A percentile compares a stretch with the other conserved stretches of the same genome.
These are phyloP conservation scores for Gallinago solitaria DNA, from an alignment of 2,797 vertebrate species.

Conservation along the genomic window DNA sequence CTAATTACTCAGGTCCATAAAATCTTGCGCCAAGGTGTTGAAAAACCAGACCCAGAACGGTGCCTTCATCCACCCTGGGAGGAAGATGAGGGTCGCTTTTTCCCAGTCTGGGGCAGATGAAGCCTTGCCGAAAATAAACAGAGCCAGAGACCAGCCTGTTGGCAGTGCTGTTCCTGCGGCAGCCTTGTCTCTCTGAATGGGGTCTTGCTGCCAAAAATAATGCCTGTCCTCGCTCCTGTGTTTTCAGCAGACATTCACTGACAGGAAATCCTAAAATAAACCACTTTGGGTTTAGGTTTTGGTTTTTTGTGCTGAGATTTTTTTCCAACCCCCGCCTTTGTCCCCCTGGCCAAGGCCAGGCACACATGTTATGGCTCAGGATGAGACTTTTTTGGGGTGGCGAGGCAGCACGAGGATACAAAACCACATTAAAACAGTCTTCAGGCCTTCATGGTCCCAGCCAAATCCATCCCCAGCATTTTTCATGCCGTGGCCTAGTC, in stretches of 20 bases:
- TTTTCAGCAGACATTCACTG: constrained; percentile 49
- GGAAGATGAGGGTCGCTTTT: not conserved
- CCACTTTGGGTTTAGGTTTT: constrained; percentile 43
- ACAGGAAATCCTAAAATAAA: constrained; percentile 70
- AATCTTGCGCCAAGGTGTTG: not conserved
- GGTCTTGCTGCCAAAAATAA: constrained; percentile 55
- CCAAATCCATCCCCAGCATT: accelerated
- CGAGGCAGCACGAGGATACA: not conserved
- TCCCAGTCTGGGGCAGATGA: not conserved
- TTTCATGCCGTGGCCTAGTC: accelerated
- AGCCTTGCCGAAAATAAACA: constrained; percentile 6
- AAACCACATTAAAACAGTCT: not conserved
- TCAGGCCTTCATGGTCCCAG: not conserved
- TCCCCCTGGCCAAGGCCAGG: not conserved
- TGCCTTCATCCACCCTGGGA: not conserved
- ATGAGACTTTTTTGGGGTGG: not conserved
- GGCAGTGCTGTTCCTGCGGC: not conserved
- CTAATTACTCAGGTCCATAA: not conserved
- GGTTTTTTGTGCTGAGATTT: constrained; percentile 13
- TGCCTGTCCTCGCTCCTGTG: constrained; percentile 32
- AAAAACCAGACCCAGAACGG: not conserved
- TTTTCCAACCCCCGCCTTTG: not conserved
- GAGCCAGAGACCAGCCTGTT: not conserved
- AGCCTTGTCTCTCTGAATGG: constrained; percentile 25
- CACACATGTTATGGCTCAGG: not conserved